Base-by-base conservation (phyloP, 2,888 invertebrate genomes). In the Spodoptera littoralis region DNA sequence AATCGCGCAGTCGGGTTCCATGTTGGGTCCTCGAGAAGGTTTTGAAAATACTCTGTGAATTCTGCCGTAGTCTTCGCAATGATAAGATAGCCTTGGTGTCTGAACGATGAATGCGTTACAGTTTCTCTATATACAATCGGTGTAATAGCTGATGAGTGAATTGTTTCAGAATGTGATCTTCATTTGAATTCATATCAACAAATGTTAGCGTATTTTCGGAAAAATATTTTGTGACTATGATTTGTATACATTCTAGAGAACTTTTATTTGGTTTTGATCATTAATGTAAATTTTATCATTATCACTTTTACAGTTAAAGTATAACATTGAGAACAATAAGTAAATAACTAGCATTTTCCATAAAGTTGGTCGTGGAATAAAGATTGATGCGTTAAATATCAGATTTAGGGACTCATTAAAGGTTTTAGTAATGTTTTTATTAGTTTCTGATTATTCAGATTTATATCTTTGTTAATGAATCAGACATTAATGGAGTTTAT, bases 1-100 rank as follows among this genome's bases (percentile, higher is more conserved):
- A 88, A 86, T 18, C 76, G 72, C 4, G 81, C 81, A 11, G 70
- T 54, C 0, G 90, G 90, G 41, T 82, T 84, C 90, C 90, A 90
- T 0, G 74, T 60, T 0, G 60, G n/a, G 24, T 86, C 87, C 46
- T 57, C 67, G 2, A 65, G 62, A 0, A 90, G 57, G 18, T 63
- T 27, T 8, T 42, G 9, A 5, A 86, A 76, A 8, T 58, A 59
- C 4, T 64, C n/a, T 3, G 36, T 60, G 9, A 90, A 85, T 46
- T 79, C 67, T 0, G 24, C 43, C 0, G 54, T 55, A 24, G 76
- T 73, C 0, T 47, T 62, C 0, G 80, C 80, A 1, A 70, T 60
- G 50, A 90, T 70, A 24, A 90, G 5, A 61, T 90, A 89, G 3
- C 74, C 82, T 27, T 53, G 49, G 18, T 83, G 69, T n/a, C 11